phyloP scores from a whole-genome alignment of 2,113 vertebrate genomes.

The Dromaius novaehollandiae region DNA sequence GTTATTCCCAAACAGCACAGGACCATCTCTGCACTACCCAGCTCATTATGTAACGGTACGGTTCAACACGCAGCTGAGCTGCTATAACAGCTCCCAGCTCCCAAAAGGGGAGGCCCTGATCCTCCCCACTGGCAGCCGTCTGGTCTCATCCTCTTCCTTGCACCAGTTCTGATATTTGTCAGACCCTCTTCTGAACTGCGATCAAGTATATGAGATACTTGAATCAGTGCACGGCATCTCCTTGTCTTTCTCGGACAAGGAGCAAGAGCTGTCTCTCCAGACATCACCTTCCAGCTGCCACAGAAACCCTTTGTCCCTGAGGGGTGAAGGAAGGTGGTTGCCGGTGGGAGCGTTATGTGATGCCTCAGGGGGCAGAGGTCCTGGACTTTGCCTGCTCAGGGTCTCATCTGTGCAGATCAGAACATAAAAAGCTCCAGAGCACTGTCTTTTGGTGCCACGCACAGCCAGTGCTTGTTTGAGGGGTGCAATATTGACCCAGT shows the following conservation, averaged over 20 bases:
- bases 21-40: background rate
- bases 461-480: fast-evolving
- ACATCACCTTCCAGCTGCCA: background rate
- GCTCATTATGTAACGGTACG: background rate
- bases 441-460: background rate
- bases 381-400: background rate
- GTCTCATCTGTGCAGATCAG: background rate
- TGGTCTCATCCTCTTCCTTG: background rate
- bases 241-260: background rate
- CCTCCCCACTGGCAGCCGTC: background rate
- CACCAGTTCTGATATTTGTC: background rate
- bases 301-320: background rate
- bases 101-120: background rate
- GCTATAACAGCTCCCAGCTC: background rate
- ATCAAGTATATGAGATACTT: background rate
- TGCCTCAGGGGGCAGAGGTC: background rate
- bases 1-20: background rate
- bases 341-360: fast-evolving
- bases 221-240: too few species aligned
- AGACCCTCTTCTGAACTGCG: background rate
- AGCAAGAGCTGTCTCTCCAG: background rate
- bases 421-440: background rate
- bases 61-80: background rate
- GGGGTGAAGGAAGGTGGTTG: too few species aligned
- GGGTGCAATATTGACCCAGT: background rate